Percentiles rank a stretch among this genome's conserved stretches.
phyloP scores from a whole-genome alignment of 2,113 vertebrate genomes.

The Nycticebus coucang region DNA sequence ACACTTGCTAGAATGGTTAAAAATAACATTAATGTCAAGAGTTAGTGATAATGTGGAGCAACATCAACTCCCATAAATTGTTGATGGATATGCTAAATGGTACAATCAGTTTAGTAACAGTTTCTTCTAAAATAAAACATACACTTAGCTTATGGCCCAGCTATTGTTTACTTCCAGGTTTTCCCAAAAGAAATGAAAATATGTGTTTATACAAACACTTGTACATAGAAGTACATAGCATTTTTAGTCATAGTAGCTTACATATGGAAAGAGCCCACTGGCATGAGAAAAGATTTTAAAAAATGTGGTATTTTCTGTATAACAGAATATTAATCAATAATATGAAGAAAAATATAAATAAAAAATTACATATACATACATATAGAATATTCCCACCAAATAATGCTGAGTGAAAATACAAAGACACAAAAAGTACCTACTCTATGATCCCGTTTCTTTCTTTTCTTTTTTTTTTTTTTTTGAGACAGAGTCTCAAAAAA shows the following conservation, averaged over 20 bases:
- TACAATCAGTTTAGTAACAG: neutral
- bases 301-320: neutral
- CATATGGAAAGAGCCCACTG: neutral
- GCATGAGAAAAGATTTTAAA: neutral
- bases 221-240: neutral
- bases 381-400: neutral
- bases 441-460: neutral
- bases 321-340: neutral
- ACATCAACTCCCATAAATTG: neutral
- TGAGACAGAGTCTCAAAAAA: no score
- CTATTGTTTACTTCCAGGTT: neutral
- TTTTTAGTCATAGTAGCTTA: constrained; percentile 33
- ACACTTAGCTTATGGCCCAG: neutral
- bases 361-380: neutral
- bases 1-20: neutral
- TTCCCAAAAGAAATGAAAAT: constrained; percentile 42
- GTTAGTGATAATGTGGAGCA: neutral
- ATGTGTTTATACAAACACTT: neutral
- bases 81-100: neutral
- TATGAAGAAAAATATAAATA: neutral
- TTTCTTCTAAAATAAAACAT: neutral
- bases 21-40: neutral
- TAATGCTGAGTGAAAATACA: constrained; percentile 1
- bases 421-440: neutral
- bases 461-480: no score